A percentile compares a stretch with the other conserved stretches of the same genome.
Conservation (phyloP, 2,113 vertebrate genomes). For the Tamias sibiricus region DNA sequence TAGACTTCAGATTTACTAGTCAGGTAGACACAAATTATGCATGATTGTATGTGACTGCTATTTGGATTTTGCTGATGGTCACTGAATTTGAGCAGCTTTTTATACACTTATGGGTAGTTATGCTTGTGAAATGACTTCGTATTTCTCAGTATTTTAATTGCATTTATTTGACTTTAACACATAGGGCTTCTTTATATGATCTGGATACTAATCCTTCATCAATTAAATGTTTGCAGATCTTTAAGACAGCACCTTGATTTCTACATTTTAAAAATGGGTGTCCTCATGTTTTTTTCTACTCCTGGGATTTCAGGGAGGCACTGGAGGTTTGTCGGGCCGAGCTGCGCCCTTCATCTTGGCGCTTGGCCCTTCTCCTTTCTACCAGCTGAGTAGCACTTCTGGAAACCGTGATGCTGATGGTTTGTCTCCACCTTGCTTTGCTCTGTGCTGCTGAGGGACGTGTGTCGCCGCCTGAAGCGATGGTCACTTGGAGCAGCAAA, state of each 20-base stretch:
- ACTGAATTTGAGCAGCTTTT: not conserved
- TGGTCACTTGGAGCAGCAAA: too few species aligned
- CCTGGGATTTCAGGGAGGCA: not conserved
- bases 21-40: not conserved
- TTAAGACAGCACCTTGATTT: not conserved
- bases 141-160: not conserved
- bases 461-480: too few species aligned
- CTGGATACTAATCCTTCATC: not conserved
- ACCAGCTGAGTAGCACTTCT: not conserved
- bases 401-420: not conserved
- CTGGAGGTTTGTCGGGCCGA: not conserved
- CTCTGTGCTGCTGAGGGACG: not conserved
- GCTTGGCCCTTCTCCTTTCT: not conserved
- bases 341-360: not conserved
- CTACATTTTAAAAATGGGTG: not conserved
- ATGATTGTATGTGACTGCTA: not conserved
- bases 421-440: not conserved
- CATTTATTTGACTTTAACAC: not conserved
- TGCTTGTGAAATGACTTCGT: slow-evolving; percentile 8
- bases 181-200: not conserved
- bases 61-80: not conserved
- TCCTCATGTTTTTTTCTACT: not conserved
- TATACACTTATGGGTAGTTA: not conserved
- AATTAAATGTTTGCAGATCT: not conserved
- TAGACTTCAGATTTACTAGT: not conserved